Evolutionary conservation across 2,113 vertebrate species (phyloP), one percentile per base, ranked within the genome.

Genomic region (Chaetops frenatus): DNA sequence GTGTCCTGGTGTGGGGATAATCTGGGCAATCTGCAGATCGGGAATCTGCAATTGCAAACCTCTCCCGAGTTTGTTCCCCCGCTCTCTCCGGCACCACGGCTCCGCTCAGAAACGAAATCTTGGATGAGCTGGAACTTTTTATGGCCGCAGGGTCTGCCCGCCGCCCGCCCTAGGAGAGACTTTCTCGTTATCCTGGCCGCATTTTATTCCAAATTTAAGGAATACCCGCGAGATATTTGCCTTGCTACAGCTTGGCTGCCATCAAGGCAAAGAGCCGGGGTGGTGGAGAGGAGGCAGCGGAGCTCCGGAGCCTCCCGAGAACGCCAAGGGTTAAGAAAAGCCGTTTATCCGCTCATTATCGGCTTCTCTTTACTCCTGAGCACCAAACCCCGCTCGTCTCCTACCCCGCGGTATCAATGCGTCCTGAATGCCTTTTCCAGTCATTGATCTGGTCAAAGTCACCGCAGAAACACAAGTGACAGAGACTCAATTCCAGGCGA

Each of bases 401-500:
- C 88, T 23, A 20, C 24, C 92, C 92, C 83, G 61, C 81, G 21
- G 42, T 60, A 88, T 86, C 91, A 47, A 81, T 77, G 94, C 60
- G 91, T 88, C 96, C 95, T 92, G 74, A 74, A 83, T 31, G 96
- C 92, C 95, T 96, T 95, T 95, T 56, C 89, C 94, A 92, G 95
- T 64, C 96, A 97, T 96, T 92, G 96, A 97, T 94, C 94, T 27
- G 94, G 9, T 96, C 93, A 96, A 95, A 96, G 96, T 95, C 96
- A 96, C 91, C 61, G 91, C 91, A 47, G 96, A 92, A 96, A 88
- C 12, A 74, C 92, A 81, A 64, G 89, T 95, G 96, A 96, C 96
- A 96, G 96, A 17, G 94, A 78, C 94, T 97, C 95, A 21, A 96
- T 97, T 83, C n/a, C 90, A 53, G 91, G 84, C 70, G 82, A 90